These are phyloP conservation scores for Thecocarcelia acutangulata DNA, from an alignment of 2,888 invertebrate species.

Conservation along the genomic window DNA sequence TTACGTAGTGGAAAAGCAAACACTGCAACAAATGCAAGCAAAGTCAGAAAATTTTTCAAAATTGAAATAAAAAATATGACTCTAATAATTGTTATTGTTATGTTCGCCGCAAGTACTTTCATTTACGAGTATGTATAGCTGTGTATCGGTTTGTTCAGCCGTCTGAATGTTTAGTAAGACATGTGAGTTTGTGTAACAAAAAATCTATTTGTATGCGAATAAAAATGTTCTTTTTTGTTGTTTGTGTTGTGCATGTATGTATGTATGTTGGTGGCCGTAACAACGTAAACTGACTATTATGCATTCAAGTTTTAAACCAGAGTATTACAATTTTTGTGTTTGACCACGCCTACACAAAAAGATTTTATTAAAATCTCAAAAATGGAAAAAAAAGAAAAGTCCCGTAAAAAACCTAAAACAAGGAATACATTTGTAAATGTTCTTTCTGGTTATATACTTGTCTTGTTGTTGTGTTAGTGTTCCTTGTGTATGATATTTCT, in stretches of 20 bases:
- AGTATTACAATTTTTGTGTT: slow-evolving; percentile 65
- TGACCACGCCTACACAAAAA: slow-evolving; percentile 67
- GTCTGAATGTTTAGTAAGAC: background rate
- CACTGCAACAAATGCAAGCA: background rate
- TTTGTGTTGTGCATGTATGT: background rate
- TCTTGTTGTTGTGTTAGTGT: slow-evolving; percentile 29
- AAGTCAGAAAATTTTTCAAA: slow-evolving; percentile 18
- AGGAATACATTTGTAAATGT: slow-evolving; percentile 58
- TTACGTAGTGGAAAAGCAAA: background rate
- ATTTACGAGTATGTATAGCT: background rate
- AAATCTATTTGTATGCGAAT: slow-evolving; percentile 5
- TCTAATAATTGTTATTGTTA: slow-evolving; percentile 64
- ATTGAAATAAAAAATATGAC: slow-evolving; percentile 50
- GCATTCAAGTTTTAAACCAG: slow-evolving; percentile 60
- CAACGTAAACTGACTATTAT: slow-evolving; percentile 50
- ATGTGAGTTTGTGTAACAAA: slow-evolving; percentile 2
- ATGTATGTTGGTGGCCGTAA: slow-evolving; percentile 16
- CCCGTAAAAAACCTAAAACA: slow-evolving; percentile 41
- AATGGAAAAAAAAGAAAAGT: slow-evolving; percentile 38
- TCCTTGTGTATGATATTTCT: slow-evolving; percentile 19
- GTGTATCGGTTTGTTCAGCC: slow-evolving; percentile 5
- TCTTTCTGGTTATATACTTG: slow-evolving; percentile 42
- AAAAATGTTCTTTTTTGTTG: background rate
- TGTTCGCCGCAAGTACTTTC: slow-evolving; percentile 36
- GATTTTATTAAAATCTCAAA: slow-evolving; percentile 56